Base-by-base conservation (phyloP, 2,888 invertebrate genomes). In the Dolichopus griseipennis region DNA sequence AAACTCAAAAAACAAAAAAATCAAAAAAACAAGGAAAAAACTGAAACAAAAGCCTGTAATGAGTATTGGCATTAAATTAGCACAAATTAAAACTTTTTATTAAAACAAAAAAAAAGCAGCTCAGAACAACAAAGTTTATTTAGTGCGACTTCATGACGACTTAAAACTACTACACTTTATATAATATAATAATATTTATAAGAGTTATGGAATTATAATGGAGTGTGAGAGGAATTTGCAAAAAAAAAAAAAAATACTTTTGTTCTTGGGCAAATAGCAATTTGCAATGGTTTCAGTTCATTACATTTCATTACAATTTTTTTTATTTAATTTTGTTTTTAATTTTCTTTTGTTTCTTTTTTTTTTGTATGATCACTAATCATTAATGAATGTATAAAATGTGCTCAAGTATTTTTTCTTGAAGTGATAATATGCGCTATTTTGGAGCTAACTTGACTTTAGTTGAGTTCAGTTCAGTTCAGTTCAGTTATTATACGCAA, bases 51-150 rank as follows among this genome's bases (percentile, higher is more conserved):
- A 52, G 52, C 6, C 18, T 52, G 6, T 52, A 52, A 52, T 52
- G 18, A 52, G 52, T 52, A 52, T 52, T 52, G 52, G 52, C 52
- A 52, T 52, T 52, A 52, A 52, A 52, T 52, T 52, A 52, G n/a
- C 52, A 52, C 52, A 52, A 52, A 52, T 52, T 52, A 52, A 18
- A 52, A 52, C 9, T 52, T 27, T 52, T 52, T 52, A 52, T 52
- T 52, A 52, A 52, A 52, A 18, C 15, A 18, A 18, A 52, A 52
- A 12, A 15, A 52, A 18, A 52, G 18, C 41, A 15, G 27, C 5
- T 27, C 5, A 27, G 3, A 27, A 27, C 27, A 27, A 27, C 27
- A 27, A 37, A 37, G 37, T 37, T 15, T 52, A 15, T 52, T 52
- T 52, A 52, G 15, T 15, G 52, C 52, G 52, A 52, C 52, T 52